These are phyloP conservation scores for Zaprionus bogoriensis DNA, from an alignment of 2,888 invertebrate species.

Conservation along the genomic window DNA sequence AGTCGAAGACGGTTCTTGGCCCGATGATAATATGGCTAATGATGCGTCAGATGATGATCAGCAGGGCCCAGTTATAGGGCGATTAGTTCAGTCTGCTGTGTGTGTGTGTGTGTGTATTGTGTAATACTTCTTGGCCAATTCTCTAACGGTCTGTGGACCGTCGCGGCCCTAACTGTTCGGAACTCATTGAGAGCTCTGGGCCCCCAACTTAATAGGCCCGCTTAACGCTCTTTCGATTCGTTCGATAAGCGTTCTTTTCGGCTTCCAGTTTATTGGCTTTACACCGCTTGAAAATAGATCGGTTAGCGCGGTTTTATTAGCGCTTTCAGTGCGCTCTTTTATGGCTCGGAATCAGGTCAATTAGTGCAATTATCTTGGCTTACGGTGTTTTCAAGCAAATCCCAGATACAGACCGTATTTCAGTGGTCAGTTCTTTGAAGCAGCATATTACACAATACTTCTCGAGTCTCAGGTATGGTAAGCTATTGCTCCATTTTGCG, in stretches of 20 bases:
- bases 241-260: background rate
- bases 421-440: background rate
- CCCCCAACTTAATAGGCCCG: conserved; percentile 7
- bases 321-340: conserved; percentile 9
- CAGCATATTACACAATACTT: no score
- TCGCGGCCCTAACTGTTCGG: background rate
- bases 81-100: conserved; percentile 23
- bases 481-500: no score
- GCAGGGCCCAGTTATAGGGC: conserved; percentile 36
- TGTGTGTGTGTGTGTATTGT: conserved; percentile 6
- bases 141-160: conserved; percentile 30
- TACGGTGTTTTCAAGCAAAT: background rate
- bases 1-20: no score
- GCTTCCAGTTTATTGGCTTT: conserved; percentile 19
- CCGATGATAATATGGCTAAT: conserved; percentile 39
- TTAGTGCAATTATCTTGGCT: background rate
- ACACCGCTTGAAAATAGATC: background rate
- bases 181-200: conserved; percentile 1
- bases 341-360: conserved; percentile 1
- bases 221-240: conserved; percentile 6
- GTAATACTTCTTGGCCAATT: conserved; percentile 34
- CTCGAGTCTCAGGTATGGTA: no score
- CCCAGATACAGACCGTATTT: no score
- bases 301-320: conserved; percentile 6
- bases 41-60: conserved; percentile 43